Evolutionary conservation across 2,797 vertebrate genomes (phyloP), one percentile per base, ranked within the genome.

Genomic region (Darevskia mixta): DNA sequence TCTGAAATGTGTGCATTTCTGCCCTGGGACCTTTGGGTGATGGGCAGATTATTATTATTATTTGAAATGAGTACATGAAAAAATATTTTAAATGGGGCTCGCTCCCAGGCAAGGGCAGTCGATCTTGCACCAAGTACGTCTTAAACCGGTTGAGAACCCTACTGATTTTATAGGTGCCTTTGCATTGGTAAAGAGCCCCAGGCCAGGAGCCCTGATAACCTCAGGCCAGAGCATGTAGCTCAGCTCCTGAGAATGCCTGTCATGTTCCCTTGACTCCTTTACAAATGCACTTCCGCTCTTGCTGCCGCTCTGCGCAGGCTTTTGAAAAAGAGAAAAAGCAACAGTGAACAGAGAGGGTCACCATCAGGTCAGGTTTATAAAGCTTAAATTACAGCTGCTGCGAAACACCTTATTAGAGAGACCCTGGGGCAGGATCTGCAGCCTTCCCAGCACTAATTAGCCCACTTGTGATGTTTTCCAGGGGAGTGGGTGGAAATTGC

Each of bases 341-440:
- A 15, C 20, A 45, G 4, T 5, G 9, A 41, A 23, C 38, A 3
- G 20, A 49, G 69, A 72, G n/a, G 35, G 67, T 87, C 69, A 75
- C 41, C 41, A 3, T 1, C 32, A 0, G 83, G 13, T 27, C 66
- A 91, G n/a, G 55, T 1, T 64, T 38, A 45, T 0, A 86, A 55
- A 80, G 43, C 71, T 83, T 0, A 0, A 20, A 69, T 1, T 13
- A 45, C 69, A 25, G 66, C 71, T 69, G 67, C 69, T 45, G 20
- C 77, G 61, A 78, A 17, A 35, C 1, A 20, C 11, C 25, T 0
- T 1, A 0, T 18, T 8, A 78, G 43, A 55, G 25, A 77, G 23
- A 45, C 25, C 1, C 41, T 29, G 20, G 49, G 0, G 0, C 29
- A 85, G 87, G 29, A 38, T 72, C 0, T 80, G 0, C 0, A 1